Evolutionary conservation across 1,140 invertebrate genomes (phyloP), one percentile per base, ranked within the genome.

Genomic region (Dufourea novaeangliae): DNA sequence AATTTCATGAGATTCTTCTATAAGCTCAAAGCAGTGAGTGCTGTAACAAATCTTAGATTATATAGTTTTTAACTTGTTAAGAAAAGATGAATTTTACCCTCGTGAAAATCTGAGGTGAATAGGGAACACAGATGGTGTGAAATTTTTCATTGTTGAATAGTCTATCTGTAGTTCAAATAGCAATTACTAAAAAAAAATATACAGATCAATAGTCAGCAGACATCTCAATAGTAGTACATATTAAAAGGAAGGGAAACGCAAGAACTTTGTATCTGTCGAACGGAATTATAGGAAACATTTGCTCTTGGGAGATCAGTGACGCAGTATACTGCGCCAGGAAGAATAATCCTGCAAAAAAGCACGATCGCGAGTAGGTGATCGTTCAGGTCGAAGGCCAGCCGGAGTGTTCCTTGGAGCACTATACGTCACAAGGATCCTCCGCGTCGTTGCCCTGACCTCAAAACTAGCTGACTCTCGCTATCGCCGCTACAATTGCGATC

Each of bases 391-490:
- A 88, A 89, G 88, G 85, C 72, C 84, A 78, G 52, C 76, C 79
- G 71, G 63, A 77, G 70, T 46, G 76, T 64, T 84, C 79, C 80
- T 88, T 84, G 81, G 57, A 74, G 83, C 80, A 64, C 37, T 63
- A 66, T 74, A 70, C 84, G 82, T 84, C 81, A 78, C 88, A 90
- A 90, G 85, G 89, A 89, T 90, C 85, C 77, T 82, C 78, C 78
- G 77, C 80, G 84, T 84, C 78, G 76, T 89, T 64, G 82, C 90
- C 90, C 83, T 91, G 90, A 90, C 89, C 90, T 91, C 89, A 90
- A 91, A 90, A 83, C 70, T 86, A 83, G 69, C 82, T 69, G 80
- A 82, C 82, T 86, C 73, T 86, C 67, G 71, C 74, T 84, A 78
- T 87, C 86, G 73, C 56, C 78, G 80, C 73, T 82, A 68, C 86